Conservation (phyloP, 1,140 invertebrate genomes). For the Nasonia longicornis region DNA sequence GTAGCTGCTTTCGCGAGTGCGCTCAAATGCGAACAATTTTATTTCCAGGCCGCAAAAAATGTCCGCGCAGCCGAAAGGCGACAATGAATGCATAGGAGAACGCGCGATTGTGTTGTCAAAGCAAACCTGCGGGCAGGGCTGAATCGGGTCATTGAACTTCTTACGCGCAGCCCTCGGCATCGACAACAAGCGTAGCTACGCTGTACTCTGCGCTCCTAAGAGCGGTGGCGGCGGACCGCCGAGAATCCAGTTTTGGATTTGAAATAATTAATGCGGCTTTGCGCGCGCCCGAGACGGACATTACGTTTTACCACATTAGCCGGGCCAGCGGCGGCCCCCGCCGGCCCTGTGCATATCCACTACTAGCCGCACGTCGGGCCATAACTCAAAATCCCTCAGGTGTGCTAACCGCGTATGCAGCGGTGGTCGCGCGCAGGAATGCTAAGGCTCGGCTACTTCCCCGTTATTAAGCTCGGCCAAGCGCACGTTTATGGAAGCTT, state of each 20-base stretch:
- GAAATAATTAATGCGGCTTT: constrained; percentile 55
- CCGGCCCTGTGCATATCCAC: not conserved
- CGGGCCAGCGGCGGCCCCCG: constrained; percentile 44
- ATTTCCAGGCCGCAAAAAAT: too few relatives aligned
- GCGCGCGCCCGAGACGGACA: constrained; percentile 48
- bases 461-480: not conserved
- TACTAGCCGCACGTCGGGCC: constrained; percentile 39
- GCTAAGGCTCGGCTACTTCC: not conserved
- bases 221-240: not conserved
- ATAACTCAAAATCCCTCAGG: constrained; percentile 55
- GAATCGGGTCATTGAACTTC: not conserved
- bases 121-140: too few relatives aligned
- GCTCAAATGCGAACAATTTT: too few relatives aligned
- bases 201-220: not conserved
- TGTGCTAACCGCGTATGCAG: constrained; percentile 47
- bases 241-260: constrained; percentile 51
- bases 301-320: constrained; percentile 54
- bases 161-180: not conserved
- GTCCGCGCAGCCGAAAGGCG: too few relatives aligned
- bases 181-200: not conserved
- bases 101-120: too few relatives aligned
- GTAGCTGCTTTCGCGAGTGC: too few relatives aligned
- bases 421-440: constrained; percentile 8
- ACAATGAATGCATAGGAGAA: too few relatives aligned
- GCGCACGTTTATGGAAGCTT: not conserved